Evolutionary conservation across 1,140 invertebrate genomes (phyloP).

Genomic region (Micrasema longulum): DNA sequence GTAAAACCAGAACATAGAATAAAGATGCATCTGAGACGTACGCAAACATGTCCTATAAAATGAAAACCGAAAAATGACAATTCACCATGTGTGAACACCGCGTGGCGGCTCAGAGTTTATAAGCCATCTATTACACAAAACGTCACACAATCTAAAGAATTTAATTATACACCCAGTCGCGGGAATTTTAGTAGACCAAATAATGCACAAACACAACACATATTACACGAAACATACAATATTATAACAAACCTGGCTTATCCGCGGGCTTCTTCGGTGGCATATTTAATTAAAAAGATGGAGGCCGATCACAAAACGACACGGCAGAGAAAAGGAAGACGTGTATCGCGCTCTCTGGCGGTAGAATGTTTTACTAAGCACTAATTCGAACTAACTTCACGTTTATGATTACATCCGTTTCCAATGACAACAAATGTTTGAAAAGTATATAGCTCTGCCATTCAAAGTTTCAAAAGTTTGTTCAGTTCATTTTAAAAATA

Average conservation of each 20-base stretch:
- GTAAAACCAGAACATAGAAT: too few species aligned
- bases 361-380: background rate
- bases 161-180: constrained; percentile 5
- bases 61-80: constrained; percentile 25
- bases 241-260: constrained; percentile 48
- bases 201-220: constrained; percentile 10
- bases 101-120: constrained; percentile 38
- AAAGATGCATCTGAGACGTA: too few species aligned
- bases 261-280: constrained; percentile 54
- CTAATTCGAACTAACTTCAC: constrained; percentile 21
- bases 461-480: constrained; percentile 18
- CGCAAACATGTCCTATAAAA: too few species aligned
- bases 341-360: constrained; percentile 20
- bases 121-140: constrained; percentile 18
- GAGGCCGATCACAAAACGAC: constrained; percentile 45
- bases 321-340: constrained; percentile 40
- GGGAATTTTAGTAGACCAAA: background rate
- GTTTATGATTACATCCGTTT: constrained; percentile 42
- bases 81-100: constrained; percentile 43
- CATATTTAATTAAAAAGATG: constrained; percentile 52
- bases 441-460: constrained; percentile 12
- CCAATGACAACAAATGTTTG: constrained; percentile 47
- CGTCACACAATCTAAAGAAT: constrained; percentile 26
- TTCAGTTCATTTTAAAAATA: background rate
- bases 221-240: constrained; percentile 17